Conservation (phyloP, 2,888 invertebrate species). For the Nomada goodeniana region DNA sequence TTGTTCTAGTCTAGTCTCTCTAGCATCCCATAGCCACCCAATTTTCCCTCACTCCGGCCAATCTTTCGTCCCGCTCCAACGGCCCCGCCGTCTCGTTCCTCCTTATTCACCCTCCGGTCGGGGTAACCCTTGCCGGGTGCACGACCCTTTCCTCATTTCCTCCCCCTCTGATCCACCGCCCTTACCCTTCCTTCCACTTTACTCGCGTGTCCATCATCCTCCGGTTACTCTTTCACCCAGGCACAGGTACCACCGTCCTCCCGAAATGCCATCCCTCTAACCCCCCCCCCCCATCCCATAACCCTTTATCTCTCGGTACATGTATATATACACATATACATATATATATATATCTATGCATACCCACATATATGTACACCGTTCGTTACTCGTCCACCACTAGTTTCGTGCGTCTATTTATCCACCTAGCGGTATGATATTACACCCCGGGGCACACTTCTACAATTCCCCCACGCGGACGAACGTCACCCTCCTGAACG, state of each 20-base stretch:
- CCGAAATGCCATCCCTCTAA: conserved; percentile 7
- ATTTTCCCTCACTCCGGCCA: conserved; percentile 54
- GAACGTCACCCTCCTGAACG: conserved; percentile 18
- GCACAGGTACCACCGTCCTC: conserved; percentile 25
- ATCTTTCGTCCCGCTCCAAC: conserved; percentile 38
- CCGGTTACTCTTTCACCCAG: conserved; percentile 51
- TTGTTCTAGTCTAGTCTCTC: conserved; percentile 74
- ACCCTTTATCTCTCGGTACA: conserved; percentile 48
- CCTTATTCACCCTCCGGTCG: conserved; percentile 57
- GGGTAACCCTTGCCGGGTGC: conserved; percentile 65
- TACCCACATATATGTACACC: conserved; percentile 17
- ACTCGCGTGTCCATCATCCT: conserved; percentile 41
- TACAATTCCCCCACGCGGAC: conserved; percentile 65
- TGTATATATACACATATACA: conserved; percentile 20
- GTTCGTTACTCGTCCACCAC: conserved; percentile 51
- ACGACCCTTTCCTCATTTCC: conserved; percentile 65
- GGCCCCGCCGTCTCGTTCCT: conserved; percentile 39
- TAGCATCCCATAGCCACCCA: conserved; percentile 73
- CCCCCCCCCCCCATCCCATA: too few species aligned
- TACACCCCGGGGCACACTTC: conserved; percentile 82
- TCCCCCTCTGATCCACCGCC: conserved; percentile 19
- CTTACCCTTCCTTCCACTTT: conserved; percentile 41
- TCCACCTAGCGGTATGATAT: conserved; percentile 84
- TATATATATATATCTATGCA: conserved; percentile 14
- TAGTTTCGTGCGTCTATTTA: conserved; percentile 81